Conservation (phyloP, 2,797 vertebrate species). For the Pogoniulus pusillus region DNA sequence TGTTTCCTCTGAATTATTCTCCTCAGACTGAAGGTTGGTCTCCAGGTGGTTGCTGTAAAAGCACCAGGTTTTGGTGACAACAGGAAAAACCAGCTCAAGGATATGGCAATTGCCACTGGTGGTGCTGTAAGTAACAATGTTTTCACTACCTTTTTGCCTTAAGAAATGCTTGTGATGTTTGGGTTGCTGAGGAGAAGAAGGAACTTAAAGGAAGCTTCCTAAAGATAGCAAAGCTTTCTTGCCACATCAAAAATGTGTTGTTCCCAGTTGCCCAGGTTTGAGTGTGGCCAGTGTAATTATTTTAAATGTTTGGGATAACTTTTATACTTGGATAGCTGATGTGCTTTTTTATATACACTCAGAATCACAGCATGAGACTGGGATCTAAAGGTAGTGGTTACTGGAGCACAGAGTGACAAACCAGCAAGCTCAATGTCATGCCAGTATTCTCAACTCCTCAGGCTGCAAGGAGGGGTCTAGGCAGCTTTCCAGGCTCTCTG, state of each 20-base stretch:
- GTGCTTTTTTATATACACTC: fast-evolving
- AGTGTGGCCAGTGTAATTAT: not conserved
- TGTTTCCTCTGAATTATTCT: not conserved
- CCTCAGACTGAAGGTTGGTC: constrained; percentile 92
- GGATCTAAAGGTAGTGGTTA: not conserved
- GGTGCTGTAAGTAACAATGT: constrained; percentile 85
- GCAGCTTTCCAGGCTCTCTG: not conserved
- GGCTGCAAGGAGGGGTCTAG: not conserved
- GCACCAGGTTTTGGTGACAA: constrained; percentile 98
- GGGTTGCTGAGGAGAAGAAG: not conserved
- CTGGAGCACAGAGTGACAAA: not conserved
- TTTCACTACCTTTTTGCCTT: not conserved
- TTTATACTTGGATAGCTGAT: not conserved
- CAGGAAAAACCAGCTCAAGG: constrained; percentile 95
- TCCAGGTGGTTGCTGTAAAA: constrained; percentile 97
- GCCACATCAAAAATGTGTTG: not conserved
- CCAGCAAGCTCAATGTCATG: not conserved
- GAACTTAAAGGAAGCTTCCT: not conserved
- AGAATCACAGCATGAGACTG: not conserved
- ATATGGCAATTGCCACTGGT: constrained; percentile 93
- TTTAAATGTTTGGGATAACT: not conserved
- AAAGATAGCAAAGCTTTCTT: not conserved
- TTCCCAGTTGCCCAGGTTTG: not conserved
- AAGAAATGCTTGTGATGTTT: not conserved
- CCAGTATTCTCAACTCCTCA: fast-evolving